These are phyloP conservation scores for Lasioglossum figueresi DNA, from an alignment of 2,888 invertebrate species.

Conservation along the genomic window DNA sequence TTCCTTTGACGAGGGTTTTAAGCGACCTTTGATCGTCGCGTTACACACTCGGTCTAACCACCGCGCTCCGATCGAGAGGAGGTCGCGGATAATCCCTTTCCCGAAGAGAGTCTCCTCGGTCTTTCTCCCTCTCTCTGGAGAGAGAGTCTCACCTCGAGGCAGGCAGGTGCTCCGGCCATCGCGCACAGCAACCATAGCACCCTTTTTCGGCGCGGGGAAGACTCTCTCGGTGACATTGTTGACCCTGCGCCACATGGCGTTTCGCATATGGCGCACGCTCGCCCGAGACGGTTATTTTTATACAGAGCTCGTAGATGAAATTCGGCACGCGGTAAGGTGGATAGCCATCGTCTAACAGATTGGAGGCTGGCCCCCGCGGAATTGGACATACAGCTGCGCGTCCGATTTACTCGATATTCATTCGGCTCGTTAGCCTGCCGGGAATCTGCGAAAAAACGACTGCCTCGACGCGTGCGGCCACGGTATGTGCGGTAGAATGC, in stretches of 20 bases:
- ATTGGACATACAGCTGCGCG: slow-evolving; percentile 56
- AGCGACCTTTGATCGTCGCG: slow-evolving; percentile 57
- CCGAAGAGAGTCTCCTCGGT: background rate
- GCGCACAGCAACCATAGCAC: slow-evolving; percentile 17
- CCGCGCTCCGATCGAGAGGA: slow-evolving; percentile 37
- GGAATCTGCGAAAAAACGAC: background rate
- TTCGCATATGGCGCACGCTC: slow-evolving; percentile 68
- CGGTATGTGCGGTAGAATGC: background rate
- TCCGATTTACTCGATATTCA: slow-evolving; percentile 29
- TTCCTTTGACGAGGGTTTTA: slow-evolving; percentile 43
- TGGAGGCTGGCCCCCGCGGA: slow-evolving; percentile 56
- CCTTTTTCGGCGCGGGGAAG: slow-evolving; percentile 54
- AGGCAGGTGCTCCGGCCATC: slow-evolving; percentile 62
- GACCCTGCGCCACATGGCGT: slow-evolving; percentile 71
- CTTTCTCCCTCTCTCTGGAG: background rate
- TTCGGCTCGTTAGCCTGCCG: slow-evolving; percentile 14
- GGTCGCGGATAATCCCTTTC: slow-evolving; percentile 65
- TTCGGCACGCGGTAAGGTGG: slow-evolving; percentile 58
- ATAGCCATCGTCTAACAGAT: slow-evolving; percentile 59
- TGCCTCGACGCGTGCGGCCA: background rate
- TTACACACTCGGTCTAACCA: slow-evolving; percentile 65
- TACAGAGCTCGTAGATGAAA: slow-evolving; percentile 58
- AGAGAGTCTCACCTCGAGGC: slow-evolving; percentile 65
- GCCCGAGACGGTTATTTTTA: slow-evolving; percentile 61
- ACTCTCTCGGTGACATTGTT: slow-evolving; percentile 67